Evolutionary conservation across 1,140 invertebrate genomes (phyloP), one percentile per base, ranked within the genome.

Genomic region (Maconellicoccus hirsutus): DNA sequence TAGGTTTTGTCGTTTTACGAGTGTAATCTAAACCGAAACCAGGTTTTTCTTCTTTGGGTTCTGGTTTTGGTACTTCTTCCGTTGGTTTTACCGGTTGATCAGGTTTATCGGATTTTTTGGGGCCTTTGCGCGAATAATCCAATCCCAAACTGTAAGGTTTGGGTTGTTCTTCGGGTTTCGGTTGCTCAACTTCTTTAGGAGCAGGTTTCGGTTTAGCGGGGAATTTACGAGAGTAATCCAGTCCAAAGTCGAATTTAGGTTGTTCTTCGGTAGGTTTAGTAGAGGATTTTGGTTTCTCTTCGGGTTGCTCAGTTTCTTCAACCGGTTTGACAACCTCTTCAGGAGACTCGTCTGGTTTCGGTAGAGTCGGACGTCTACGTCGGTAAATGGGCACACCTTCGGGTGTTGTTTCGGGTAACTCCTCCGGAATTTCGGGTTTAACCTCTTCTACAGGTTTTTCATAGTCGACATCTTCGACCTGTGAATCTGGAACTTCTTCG

Each of bases 11-110:
- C 12, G 29, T 12, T 12, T 33, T 33, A 12, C 29, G 29, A 33
- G 29, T 6, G 29, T 25, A 76, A 71, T 70, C 73, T 73, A 69
- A 73, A 71, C 0, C 70, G n/a, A 26, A 69, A 63, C 42, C 16
- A 29, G 76, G 75, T 33, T 76, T 73, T 23, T 76, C 52, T 73
- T 75, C 72, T 70, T 75, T 71, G n/a, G 23, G 76, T 0, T 75
- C 74, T 16, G 78, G 75, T 73, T 77, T 76, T 73, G 73, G 73
- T 71, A 74, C 75, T 71, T 71, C 75, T 71, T 75, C 73, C 0
- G 73, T 76, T 70, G 76, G 74, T 23, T 71, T 73, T 74, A 77
- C 75, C 71, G 74, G 75, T n/a, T 72, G 73, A 22, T 74, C 71
- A 69, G 73, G 72, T 66, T 75, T 73, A 71, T 74, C 59, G n/a